Base-by-base conservation (phyloP, 2,888 invertebrate genomes). In the Drosophila fungiperda region DNA sequence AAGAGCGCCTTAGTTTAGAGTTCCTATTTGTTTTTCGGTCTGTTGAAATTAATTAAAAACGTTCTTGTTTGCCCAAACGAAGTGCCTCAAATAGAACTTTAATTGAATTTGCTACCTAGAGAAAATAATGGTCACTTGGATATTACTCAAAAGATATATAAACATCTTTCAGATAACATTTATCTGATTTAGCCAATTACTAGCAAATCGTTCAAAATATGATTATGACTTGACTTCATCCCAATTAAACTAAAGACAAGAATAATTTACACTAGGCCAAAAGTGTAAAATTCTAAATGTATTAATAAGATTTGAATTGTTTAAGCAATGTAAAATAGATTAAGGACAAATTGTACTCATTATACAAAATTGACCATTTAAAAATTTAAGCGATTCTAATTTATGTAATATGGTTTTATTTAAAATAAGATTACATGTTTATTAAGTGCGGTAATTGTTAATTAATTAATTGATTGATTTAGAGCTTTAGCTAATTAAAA, bases 41-140 rank as follows among this genome's bases (percentile, higher is more conserved):
- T 91, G 87, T 78, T 91, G 90, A 85, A 90, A 89, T 91, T 92
- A 91, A 92, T 91, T 91, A 90, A 87, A 87, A 91, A 89, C 81
- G 76, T 86, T 87, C 91, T 88, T 83, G 87, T 83, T 88, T 86
- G 80, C 80, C 80, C 82, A 88, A 91, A 90, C 75, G 80, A 83
- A 72, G 75, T 75, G 69, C 74, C 82, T 76, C 80, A 78, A 83
- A 86, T 78, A 87, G 76, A 87, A 84, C 76, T 83, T 84, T 83
- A 87, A 85, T 87, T 90, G 80, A 79, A 90, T 74, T 65, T 57
- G 53, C 54, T 74, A 77, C 78, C 76, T 84, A 71, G 61, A 54
- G 40, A 38, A 42, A 42, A 33, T 32, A 61, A 12, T 40, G 32
- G 52, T 70, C 57, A 53, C 26, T 63, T 68, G 73, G 82, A 76